These are phyloP conservation scores for Acipenser transmontanus DNA, from an alignment of 2,797 vertebrate genomes.

Conservation along the genomic window DNA sequence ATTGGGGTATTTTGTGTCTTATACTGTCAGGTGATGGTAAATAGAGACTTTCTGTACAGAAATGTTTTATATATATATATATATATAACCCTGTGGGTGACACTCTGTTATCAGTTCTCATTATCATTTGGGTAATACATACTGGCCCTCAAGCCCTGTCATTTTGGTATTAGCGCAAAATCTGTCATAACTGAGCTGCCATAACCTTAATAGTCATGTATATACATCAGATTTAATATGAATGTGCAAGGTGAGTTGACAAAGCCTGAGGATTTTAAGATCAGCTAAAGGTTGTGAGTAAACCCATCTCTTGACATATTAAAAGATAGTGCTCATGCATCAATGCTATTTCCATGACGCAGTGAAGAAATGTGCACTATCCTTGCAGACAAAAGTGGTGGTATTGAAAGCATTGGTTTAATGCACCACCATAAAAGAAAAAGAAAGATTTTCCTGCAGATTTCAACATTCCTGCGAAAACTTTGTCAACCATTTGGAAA, in stretches of 20 bases:
- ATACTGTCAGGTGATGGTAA: no score
- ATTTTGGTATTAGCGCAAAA: constrained; percentile 18
- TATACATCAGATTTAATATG: constrained; percentile 4
- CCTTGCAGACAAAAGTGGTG: no score
- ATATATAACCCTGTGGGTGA: neutral
- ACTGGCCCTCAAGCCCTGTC: neutral
- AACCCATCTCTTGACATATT: neutral
- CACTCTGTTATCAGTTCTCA: constrained; percentile 11
- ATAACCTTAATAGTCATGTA: neutral
- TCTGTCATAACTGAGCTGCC: constrained; percentile 9
- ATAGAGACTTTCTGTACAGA: no score
- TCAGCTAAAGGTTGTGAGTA: neutral
- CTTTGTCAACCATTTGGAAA: no score
- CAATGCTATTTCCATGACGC: no score
- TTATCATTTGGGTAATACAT: constrained; percentile 24
- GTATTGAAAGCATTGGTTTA: no score
- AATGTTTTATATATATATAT: neutral
- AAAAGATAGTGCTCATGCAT: no score
- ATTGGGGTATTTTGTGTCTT: no score
- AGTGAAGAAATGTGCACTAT: no score
- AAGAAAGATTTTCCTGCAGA: no score
- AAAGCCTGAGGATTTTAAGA: neutral
- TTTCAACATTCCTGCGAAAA: no score
- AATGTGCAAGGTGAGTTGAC: constrained; percentile 2
- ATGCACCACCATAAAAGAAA: no score